phyloP scores from a whole-genome alignment of 1,140 invertebrate species.

The Procambarus virginalis region DNA sequence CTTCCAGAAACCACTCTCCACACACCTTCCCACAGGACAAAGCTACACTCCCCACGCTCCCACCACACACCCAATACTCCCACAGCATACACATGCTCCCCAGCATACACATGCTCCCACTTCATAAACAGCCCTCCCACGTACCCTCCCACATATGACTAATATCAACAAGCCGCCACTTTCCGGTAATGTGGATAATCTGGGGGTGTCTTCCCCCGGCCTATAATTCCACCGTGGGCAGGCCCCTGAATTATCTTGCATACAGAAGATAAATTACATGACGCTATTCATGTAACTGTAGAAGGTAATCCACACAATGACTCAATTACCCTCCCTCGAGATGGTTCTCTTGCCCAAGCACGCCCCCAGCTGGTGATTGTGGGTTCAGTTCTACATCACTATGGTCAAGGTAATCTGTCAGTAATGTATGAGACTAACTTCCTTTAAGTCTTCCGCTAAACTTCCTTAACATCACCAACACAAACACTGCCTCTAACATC shows the following conservation, averaged over 20 bases:
- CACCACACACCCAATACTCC: background rate
- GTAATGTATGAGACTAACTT: too few species aligned
- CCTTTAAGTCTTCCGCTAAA: too few species aligned
- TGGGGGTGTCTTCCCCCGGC: background rate
- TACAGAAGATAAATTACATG: slow-evolving; percentile 47
- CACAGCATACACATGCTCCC: background rate
- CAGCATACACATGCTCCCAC: background rate
- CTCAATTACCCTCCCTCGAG: slow-evolving; percentile 17
- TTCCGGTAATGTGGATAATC: slow-evolving; percentile 5
- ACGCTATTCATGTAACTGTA: slow-evolving; percentile 40
- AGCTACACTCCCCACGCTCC: background rate
- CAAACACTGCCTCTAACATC: too few species aligned
- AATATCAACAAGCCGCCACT: slow-evolving; percentile 14
- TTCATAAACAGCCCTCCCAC: background rate
- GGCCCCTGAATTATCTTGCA: slow-evolving; percentile 15
- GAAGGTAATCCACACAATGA: slow-evolving; percentile 29
- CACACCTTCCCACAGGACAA: background rate
- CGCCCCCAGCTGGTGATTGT: background rate
- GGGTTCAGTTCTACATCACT: background rate
- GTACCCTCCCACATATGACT: background rate
- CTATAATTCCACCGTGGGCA: slow-evolving; percentile 14
- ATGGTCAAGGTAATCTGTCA: too few species aligned
- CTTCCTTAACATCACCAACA: too few species aligned
- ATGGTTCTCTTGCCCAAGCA: background rate
- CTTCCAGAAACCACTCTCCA: background rate